These are phyloP conservation scores for Chloebia gouldiae DNA, from an alignment of 2,113 vertebrate genomes.

Conservation along the genomic window DNA sequence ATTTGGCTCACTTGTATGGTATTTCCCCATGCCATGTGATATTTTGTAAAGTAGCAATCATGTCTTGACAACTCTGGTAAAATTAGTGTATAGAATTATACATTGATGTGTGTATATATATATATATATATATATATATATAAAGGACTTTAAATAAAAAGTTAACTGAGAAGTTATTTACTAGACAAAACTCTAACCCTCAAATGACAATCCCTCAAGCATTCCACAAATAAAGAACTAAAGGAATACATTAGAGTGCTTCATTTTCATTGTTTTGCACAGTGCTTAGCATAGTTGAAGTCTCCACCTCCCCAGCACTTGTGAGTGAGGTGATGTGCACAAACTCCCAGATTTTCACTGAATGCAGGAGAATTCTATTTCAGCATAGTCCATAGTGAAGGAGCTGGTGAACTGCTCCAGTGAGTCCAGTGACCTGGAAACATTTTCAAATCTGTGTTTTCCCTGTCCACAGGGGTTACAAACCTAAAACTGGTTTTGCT, in stretches of 20 bases:
- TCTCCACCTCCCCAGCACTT: neutral
- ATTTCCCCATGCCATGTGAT: neutral
- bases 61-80: neutral
- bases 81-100: neutral
- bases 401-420: neutral
- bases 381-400: accelerated
- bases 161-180: neutral
- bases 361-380: neutral
- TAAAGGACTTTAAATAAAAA: neutral
- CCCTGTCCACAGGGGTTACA: neutral
- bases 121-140: too few relatives aligned
- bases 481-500: neutral
- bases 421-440: neutral
- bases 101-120: neutral
- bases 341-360: neutral
- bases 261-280: neutral
- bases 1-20: neutral
- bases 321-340: neutral
- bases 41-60: neutral
- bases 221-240: neutral
- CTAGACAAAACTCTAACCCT: neutral
- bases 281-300: neutral
- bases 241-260: neutral
- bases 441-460: neutral
- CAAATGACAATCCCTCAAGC: neutral